phyloP scores from a whole-genome alignment of 2,888 invertebrate species.

The Chalcosyrphus nemorum region DNA sequence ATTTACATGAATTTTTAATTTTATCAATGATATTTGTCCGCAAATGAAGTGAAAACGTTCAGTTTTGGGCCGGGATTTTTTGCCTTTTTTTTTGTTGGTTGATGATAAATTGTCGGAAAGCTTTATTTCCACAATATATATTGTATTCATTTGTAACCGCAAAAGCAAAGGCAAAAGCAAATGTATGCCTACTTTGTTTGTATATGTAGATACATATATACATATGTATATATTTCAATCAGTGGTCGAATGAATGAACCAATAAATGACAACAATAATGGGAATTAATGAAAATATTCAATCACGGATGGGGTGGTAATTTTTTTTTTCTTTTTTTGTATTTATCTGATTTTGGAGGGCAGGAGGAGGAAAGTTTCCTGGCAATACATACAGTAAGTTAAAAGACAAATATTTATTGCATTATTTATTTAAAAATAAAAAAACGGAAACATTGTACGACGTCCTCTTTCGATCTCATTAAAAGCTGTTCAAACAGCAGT shows the following conservation, averaged over 20 bases:
- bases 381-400: background rate
- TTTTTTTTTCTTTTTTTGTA: background rate
- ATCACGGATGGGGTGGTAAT: conserved; percentile 25
- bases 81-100: background rate
- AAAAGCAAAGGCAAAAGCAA: conserved; percentile 21
- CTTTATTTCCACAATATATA: conserved; percentile 49
- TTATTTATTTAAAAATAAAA: conserved; percentile 15
- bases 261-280: conserved; percentile 69
- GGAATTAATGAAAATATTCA: conserved; percentile 70
- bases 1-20: conserved; percentile 60
- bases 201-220: background rate
- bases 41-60: conserved; percentile 63
- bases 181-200: conserved; percentile 19
- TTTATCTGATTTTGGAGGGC: background rate
- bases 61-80: background rate
- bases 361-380: background rate
- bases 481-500: conserved; percentile 14
- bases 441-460: background rate
- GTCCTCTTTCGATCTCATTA: background rate
- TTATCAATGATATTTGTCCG: conserved; percentile 54
- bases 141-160: conserved; percentile 48
- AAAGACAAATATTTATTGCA: conserved; percentile 36
- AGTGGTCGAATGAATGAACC: conserved; percentile 54
- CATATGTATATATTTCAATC: conserved; percentile 43
- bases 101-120: conserved; percentile 18